Evolutionary conservation across 2,888 invertebrate species (phyloP).

Genomic region (Kryphioiulus occultus): DNA sequence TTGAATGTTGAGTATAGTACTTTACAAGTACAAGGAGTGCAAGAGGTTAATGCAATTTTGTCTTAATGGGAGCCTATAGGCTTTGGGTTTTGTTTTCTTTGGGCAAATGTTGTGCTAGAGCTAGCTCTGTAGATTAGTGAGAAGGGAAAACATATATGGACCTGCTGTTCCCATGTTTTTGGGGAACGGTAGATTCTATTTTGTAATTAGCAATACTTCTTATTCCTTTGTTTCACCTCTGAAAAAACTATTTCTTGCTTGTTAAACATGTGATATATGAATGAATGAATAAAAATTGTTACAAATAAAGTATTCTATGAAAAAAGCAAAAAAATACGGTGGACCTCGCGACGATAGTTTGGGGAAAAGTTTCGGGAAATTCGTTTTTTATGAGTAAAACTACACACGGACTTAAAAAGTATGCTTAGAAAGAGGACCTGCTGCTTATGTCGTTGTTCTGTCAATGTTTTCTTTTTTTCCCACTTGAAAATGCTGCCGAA

Average conservation of each 20-base stretch:
- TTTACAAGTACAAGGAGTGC: neutral
- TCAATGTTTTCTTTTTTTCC: conserved; percentile 43
- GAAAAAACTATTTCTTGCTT: conserved; percentile 41
- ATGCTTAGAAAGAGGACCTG: conserved; percentile 45
- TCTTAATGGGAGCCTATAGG: conserved; percentile 26
- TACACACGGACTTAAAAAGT: neutral
- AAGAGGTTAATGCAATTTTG: conserved; percentile 37
- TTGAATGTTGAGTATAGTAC: neutral
- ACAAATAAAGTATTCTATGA: conserved; percentile 27
- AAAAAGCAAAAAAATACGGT: conserved; percentile 33
- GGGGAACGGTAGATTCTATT: conserved; percentile 43
- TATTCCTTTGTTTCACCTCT: conserved; percentile 39
- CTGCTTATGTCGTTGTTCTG: conserved; percentile 42
- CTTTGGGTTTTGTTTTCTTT: conserved; percentile 42
- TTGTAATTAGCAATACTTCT: conserved; percentile 46
- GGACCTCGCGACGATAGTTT: conserved; percentile 19
- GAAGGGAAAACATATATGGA: conserved; percentile 22
- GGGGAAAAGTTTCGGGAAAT: neutral
- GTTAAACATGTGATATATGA: conserved; percentile 43
- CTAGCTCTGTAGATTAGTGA: conserved; percentile 33
- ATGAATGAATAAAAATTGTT: conserved; percentile 28
- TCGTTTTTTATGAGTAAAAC: conserved; percentile 25
- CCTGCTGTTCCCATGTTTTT: conserved; percentile 33
- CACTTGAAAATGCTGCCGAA: conserved; percentile 6
- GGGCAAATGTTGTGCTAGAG: conserved; percentile 30